Conservation (phyloP, 2,113 vertebrate species). For the Scalopus aquaticus region DNA sequence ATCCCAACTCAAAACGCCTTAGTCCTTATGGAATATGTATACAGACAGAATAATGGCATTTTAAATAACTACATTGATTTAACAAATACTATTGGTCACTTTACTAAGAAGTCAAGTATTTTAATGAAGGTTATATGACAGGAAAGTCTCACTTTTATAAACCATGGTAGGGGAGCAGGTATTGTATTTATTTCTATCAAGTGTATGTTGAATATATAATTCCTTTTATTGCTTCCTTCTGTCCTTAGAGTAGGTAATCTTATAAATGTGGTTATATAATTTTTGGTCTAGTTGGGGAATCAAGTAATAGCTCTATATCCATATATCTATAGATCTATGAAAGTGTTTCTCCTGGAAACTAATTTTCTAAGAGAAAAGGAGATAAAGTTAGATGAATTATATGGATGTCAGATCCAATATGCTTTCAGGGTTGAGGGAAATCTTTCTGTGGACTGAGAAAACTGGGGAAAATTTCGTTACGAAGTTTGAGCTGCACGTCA, state of each 20-base stretch:
- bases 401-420: background rate
- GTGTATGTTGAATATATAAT: background rate
- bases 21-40: slow-evolving; percentile 24
- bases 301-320: background rate
- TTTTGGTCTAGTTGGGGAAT: background rate
- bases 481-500: background rate
- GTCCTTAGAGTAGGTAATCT: background rate
- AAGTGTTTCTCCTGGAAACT: background rate
- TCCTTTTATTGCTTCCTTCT: background rate
- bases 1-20: background rate
- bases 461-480: background rate
- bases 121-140: background rate
- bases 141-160: background rate
- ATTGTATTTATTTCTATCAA: slow-evolving; percentile 1
- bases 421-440: background rate
- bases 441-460: background rate
- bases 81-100: slow-evolving; percentile 4
- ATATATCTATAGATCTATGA: background rate
- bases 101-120: background rate
- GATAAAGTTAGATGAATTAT: background rate
- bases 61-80: background rate
- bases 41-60: background rate
- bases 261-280: background rate
- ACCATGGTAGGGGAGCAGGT: background rate
- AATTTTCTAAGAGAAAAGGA: background rate